phyloP scores from a whole-genome alignment of 2,113 vertebrate genomes.

The Charina bottae region DNA sequence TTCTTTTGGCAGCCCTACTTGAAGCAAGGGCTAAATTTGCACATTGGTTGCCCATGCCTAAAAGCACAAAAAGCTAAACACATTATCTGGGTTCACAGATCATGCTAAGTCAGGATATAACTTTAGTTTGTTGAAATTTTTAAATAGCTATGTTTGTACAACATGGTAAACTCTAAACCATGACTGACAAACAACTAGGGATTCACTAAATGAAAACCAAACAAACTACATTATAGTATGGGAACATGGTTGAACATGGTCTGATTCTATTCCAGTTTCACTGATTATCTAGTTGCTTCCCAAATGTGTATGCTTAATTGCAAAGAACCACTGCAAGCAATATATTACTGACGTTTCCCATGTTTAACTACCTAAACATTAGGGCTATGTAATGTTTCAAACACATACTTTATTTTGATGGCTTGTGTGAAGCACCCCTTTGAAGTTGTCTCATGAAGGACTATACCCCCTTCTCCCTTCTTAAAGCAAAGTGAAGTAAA shows the following conservation, averaged over 20 bases:
- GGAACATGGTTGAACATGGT: background rate
- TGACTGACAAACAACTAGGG: background rate
- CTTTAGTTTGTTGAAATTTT: background rate
- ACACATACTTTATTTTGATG: background rate
- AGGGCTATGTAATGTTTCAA: background rate
- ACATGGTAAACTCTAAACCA: background rate
- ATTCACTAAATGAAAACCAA: background rate
- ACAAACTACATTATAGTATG: background rate
- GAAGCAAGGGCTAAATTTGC: background rate
- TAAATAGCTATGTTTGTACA: background rate
- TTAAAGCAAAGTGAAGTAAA: background rate
- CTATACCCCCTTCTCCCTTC: background rate
- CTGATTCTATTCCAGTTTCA: background rate
- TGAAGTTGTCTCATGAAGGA: background rate
- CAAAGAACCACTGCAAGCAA: background rate
- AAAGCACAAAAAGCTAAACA: background rate
- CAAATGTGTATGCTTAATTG: background rate
- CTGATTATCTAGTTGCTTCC: background rate
- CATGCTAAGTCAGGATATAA: background rate
- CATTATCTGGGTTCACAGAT: background rate
- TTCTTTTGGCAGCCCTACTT: background rate
- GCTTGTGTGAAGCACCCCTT: background rate
- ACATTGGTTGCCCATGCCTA: background rate
- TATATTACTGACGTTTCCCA: background rate
- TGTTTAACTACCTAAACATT: background rate